Conservation (phyloP, 1,140 invertebrate genomes). For the Aphelenchoides besseyi region DNA sequence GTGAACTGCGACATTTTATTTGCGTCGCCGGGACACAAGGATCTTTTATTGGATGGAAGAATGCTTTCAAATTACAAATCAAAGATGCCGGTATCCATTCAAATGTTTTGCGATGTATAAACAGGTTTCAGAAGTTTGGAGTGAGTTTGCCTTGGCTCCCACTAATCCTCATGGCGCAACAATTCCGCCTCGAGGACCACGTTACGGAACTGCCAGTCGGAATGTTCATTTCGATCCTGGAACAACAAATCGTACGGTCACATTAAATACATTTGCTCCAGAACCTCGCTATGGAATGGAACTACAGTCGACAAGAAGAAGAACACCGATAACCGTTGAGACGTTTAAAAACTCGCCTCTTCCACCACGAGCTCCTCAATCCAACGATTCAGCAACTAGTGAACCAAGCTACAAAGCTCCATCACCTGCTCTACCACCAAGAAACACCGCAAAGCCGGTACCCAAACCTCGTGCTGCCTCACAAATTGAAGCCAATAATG, state of each 20-base stretch:
- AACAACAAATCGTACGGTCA: not conserved
- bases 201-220: not conserved
- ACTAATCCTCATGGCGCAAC: constrained; percentile 31
- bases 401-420: not conserved
- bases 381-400: not conserved
- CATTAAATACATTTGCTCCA: not conserved
- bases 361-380: not conserved
- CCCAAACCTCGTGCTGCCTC: not conserved
- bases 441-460: constrained; percentile 1
- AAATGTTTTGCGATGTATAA: constrained; percentile 21
- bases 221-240: constrained; percentile 11
- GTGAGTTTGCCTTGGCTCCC: constrained; percentile 23
- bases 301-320: constrained; percentile 10
- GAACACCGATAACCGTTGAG: constrained; percentile 1
- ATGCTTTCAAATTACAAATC: constrained; percentile 39
- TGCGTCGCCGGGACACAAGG: constrained; percentile 26
- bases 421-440: not conserved
- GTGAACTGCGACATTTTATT: constrained; percentile 16
- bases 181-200: not conserved
- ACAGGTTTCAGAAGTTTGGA: constrained; percentile 34
- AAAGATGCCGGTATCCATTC: constrained; percentile 28
- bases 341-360: not conserved
- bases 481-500: not conserved
- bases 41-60: constrained; percentile 36
- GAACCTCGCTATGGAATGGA: constrained; percentile 15